Percentiles rank a stretch among this genome's conserved stretches.
Conservation (phyloP, 2,113 vertebrate genomes). For the Misgurnus mizolepis region DNA sequence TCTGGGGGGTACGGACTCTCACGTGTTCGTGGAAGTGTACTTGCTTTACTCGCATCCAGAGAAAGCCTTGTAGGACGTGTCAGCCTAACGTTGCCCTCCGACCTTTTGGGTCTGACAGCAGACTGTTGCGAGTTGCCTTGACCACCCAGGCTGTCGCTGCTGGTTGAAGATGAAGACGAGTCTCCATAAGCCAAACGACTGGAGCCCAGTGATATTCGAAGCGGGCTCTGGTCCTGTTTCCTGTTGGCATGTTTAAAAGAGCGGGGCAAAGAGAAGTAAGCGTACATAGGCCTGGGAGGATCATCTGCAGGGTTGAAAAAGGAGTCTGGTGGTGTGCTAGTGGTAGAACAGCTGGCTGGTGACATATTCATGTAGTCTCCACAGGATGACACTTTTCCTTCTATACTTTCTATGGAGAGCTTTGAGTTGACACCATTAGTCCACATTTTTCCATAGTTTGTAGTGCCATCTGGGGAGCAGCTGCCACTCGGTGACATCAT, state of each 20-base stretch:
- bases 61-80: constrained; percentile 80
- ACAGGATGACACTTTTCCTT: constrained; percentile 75
- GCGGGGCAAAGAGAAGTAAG: constrained; percentile 85
- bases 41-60: constrained; percentile 82
- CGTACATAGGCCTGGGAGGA: constrained; percentile 75
- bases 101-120: constrained; percentile 63
- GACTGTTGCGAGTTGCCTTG: constrained; percentile 58
- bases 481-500: constrained; percentile 90
- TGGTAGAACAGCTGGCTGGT: constrained; percentile 81
- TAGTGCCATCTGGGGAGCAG: constrained; percentile 80
- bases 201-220: constrained; percentile 73
- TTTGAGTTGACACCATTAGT: constrained; percentile 76
- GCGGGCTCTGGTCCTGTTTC: constrained; percentile 69
- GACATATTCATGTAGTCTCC: constrained; percentile 91
- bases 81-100: constrained; percentile 74
- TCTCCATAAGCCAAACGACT: constrained; percentile 75
- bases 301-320: constrained; percentile 73
- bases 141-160: constrained; percentile 85
- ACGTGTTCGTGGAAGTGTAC: constrained; percentile 80
- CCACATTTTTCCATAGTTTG: constrained; percentile 80
- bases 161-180: constrained; percentile 82
- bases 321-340: constrained; percentile 83
- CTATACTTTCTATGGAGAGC: constrained; percentile 74
- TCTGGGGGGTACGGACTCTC: constrained; percentile 78
- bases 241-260: constrained; percentile 82